These are phyloP conservation scores for Enteromius paludinosus DNA, from an alignment of 2,797 vertebrate species.

Conservation along the genomic window DNA sequence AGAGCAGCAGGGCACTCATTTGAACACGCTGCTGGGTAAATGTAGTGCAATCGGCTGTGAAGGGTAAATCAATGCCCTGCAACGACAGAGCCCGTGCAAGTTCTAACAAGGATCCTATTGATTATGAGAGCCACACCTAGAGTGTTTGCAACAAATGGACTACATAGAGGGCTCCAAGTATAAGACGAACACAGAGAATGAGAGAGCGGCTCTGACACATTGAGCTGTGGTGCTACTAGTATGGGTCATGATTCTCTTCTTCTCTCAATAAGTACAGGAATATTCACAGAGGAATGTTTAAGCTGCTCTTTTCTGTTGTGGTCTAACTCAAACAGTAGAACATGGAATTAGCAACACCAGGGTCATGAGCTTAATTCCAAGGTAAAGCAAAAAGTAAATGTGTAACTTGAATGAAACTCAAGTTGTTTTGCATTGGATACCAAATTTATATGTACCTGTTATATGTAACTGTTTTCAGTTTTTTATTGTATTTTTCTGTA, in stretches of 20 bases:
- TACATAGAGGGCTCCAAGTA: background rate
- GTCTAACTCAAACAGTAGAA: background rate
- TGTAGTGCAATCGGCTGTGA: conserved; percentile 83
- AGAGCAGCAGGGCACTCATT: conserved; percentile 83
- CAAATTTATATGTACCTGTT: background rate
- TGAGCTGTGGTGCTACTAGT: background rate
- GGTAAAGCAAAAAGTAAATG: background rate
- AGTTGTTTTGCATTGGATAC: background rate
- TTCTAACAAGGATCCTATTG: conserved; percentile 77
- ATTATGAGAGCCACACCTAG: conserved; percentile 58
- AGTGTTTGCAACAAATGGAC: conserved; percentile 30
- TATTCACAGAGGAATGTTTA: background rate
- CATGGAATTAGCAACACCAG: background rate
- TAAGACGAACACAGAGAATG: background rate
- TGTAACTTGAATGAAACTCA: background rate
- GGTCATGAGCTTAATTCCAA: background rate
- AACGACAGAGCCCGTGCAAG: conserved; percentile 69
- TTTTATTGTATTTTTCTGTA: too few species aligned
- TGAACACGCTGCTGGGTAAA: conserved; percentile 82
- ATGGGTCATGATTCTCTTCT: background rate
- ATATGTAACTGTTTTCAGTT: too few species aligned
- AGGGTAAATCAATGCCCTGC: conserved; percentile 83
- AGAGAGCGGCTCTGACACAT: background rate
- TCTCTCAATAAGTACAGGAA: background rate
- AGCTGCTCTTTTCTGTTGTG: background rate